Evolutionary conservation across 2,797 vertebrate genomes (phyloP).

Genomic region (Myotis daubentonii): DNA sequence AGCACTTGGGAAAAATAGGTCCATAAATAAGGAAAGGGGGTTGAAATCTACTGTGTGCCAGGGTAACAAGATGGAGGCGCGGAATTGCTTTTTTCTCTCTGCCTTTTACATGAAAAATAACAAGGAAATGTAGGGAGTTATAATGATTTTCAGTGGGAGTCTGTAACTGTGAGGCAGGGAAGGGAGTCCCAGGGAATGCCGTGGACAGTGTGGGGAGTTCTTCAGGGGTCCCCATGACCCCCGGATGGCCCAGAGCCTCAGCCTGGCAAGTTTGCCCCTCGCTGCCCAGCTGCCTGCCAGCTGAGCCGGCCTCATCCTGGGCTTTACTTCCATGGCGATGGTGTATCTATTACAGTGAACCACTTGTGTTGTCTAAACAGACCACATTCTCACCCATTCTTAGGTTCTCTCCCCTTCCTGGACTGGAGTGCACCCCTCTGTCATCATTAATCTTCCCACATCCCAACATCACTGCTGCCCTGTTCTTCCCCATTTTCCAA

Average conservation of each 20-base stretch:
- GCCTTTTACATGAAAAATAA: slow-evolving; percentile 69
- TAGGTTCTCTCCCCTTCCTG: neutral
- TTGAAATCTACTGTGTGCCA: slow-evolving; percentile 55
- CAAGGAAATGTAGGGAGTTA: neutral
- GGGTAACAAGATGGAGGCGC: neutral
- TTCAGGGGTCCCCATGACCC: neutral
- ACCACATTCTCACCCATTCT: neutral
- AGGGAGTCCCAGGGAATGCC: neutral
- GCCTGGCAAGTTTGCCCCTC: rapidly evolving
- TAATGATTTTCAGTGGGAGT: neutral
- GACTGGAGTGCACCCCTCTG: rapidly evolving
- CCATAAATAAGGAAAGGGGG: slow-evolving; percentile 76
- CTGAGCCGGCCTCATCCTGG: neutral
- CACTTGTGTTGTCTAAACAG: neutral
- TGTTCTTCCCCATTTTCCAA: neutral
- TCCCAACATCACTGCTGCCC: rapidly evolving
- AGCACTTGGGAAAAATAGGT: slow-evolving; percentile 63
- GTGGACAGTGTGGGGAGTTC: rapidly evolving
- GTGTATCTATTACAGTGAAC: neutral
- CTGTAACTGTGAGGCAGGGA: neutral
- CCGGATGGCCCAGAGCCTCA: neutral
- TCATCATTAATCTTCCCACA: neutral
- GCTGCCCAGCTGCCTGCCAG: neutral
- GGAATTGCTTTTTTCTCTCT: slow-evolving; percentile 59
- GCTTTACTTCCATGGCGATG: neutral